A percentile compares a stretch with the other conserved stretches of the same genome.
These are phyloP conservation scores for Macrochelys suwanniensis DNA, from an alignment of 2,797 vertebrate genomes.

Conservation along the genomic window DNA sequence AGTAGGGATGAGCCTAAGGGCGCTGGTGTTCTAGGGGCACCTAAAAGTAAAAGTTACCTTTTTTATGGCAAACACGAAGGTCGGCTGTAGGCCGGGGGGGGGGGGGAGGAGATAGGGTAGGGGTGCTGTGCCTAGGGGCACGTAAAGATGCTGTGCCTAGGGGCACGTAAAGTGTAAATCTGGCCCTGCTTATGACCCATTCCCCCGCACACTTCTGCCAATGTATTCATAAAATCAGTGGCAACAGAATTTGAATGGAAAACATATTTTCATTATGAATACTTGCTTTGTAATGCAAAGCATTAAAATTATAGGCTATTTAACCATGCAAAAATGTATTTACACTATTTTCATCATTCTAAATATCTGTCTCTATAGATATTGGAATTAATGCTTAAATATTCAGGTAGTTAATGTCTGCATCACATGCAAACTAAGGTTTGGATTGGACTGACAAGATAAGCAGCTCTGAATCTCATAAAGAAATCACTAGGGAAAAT, in stretches of 20 bases:
- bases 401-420: slow-evolving; percentile 60
- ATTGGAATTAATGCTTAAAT: slow-evolving; percentile 64
- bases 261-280: background rate
- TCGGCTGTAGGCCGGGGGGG: too few relatives aligned
- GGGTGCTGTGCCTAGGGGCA: too few relatives aligned
- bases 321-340: slow-evolving; percentile 32
- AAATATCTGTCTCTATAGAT: slow-evolving; percentile 61
- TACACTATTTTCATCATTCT: background rate
- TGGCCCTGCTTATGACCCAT: background rate
- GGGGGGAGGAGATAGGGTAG: too few relatives aligned
- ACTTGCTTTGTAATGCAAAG: slow-evolving; percentile 32
- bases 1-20: too few relatives aligned
- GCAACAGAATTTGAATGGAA: background rate
- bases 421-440: slow-evolving; percentile 38
- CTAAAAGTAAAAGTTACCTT: background rate
- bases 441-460: slow-evolving; percentile 73
- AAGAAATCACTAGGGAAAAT: slow-evolving; percentile 75
- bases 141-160: too few relatives aligned
- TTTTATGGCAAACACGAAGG: background rate
- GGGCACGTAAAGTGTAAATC: too few relatives aligned
- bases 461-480: slow-evolving; percentile 78
- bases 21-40: too few relatives aligned
- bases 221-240: background rate
- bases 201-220: background rate
- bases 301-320: background rate